Evolutionary conservation across 2,888 invertebrate genomes (phyloP), one percentile per base, ranked within the genome.

Genomic region (Microdon myrmicae): DNA sequence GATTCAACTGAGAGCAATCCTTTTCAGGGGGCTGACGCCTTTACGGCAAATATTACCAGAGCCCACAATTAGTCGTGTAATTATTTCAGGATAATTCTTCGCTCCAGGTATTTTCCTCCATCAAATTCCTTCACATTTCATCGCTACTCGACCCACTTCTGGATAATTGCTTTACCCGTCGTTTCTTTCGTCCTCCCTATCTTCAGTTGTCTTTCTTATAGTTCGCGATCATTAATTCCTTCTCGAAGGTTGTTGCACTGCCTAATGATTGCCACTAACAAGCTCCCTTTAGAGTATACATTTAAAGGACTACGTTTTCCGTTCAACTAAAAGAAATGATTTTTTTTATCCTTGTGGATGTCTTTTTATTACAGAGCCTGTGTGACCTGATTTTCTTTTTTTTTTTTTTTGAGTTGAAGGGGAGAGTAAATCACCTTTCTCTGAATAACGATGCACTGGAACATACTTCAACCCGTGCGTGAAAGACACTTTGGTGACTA

Each of bases 41-140:
- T n/a, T n/a, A n/a, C n/a, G n/a, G n/a, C n/a, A n/a, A n/a, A n/a
- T n/a, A n/a, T n/a, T n/a, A n/a, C n/a, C n/a, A 23, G 37, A 58
- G 43, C 16, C 51, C 47, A 51, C 58, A 58, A 64, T 64, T 58
- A 58, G 64, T 53, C 31, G 53, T 58, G 43, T 51, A 64, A 58
- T 64, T 64, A 64, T 64, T 56, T 43, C 58, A 53, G 58, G 47
- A 64, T 64, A 53, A 53, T 64, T 49, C 58, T 56, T 43, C 32
- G n/a, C n/a, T 23, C 34, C 4, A 28, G 41, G 43, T 44, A 32
- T 45, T 23, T 44, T 43, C 16, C 23, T 37, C 13, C 26, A 4
- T 56, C 25, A 26, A 49, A 32, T 55, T 45, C 48, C 34, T 49
- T 44, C 19, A 20, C 19, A 17, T 45, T 44, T 19, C 19, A 4